Percentiles rank a stretch among this genome's conserved stretches.
phyloP scores from a whole-genome alignment of 1,140 invertebrate species.

The Pachypsylla venusta region DNA sequence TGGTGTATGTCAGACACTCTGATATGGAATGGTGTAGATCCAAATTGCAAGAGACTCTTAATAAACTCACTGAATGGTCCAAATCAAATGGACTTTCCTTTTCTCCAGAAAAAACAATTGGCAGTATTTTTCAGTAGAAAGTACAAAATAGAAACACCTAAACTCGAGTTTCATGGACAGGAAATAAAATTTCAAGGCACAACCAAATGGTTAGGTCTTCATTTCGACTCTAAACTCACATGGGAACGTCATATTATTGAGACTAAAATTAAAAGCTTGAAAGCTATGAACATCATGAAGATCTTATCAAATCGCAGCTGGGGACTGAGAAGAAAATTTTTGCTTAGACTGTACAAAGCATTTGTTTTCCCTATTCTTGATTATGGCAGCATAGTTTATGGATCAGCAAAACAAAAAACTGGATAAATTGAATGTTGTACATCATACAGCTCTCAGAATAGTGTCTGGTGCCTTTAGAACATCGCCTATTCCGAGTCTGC shows the following conservation, averaged over 20 bases:
- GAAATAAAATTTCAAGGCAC: neutral
- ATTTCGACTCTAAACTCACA: neutral
- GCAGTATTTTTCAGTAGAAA: too few relatives aligned
- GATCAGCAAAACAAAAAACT: neutral
- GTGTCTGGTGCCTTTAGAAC: neutral
- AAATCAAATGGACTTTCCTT: too few relatives aligned
- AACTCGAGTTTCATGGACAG: too few relatives aligned
- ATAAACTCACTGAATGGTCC: too few relatives aligned
- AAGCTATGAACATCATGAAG: slow-evolving; percentile 6
- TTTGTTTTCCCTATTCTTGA: neutral
- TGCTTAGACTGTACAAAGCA: neutral
- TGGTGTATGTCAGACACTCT: too few relatives aligned
- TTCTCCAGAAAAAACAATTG: too few relatives aligned
- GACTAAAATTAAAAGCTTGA: neutral
- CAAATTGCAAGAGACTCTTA: too few relatives aligned
- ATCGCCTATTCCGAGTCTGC: neutral
- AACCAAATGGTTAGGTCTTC: neutral
- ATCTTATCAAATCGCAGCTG: neutral
- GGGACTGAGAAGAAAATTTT: neutral
- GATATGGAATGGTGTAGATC: too few relatives aligned
- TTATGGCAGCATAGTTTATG: neutral
- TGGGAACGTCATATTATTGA: slow-evolving; percentile 1
- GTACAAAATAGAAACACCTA: too few relatives aligned
- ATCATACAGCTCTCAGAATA: neutral
- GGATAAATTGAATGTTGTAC: neutral